Base-by-base conservation (phyloP, 2,888 invertebrate species). In the Tromatobia lineatoria region DNA sequence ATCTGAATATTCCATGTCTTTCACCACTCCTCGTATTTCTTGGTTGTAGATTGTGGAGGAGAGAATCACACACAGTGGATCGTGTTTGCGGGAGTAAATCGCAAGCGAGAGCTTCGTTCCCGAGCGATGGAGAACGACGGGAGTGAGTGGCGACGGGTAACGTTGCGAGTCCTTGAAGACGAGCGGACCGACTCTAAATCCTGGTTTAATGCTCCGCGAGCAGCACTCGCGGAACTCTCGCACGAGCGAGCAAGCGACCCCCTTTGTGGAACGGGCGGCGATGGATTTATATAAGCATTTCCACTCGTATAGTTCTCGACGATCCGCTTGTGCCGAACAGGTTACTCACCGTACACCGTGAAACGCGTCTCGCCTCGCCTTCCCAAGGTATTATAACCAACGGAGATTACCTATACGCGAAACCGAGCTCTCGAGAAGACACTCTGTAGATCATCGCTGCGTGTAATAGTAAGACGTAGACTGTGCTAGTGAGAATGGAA, bases 91-190 rank as follows among this genome's bases (percentile, higher is more conserved):
- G 52, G 54, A 61, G 69, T 74, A 23, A 2, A 20, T 74, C 20
- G 18, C 29, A 18, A 34, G 59, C 59, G 82, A 57, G 78, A 80
- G 61, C 77, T 67, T 78, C 70, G 80, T 52, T 80, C 67, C 59
- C 59, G 75, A 74, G 61, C 52, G 80, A 76, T 77, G 79, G 50
- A 57, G 59, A 79, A 74, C 47, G 78, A 54, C 66, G 70, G 80
- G 82, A 87, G 89, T 90, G 90, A 90, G 88, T 81, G 90, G 88
- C 83, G 87, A 87, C 84, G 85, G 86, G 85, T 74, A 85, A 74
- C n/a, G 54, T 81, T 70, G 66, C 70, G 85, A 87, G 89, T 88
- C 90, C 90, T 90, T 90, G 89, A 89, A 89, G 89, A 90, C 88
- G 88, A 88, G 85, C 88, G 83, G 86, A 66, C 80, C 85, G 88